Conservation (phyloP, 1,140 invertebrate species). For the Drosophila lacertosa region DNA sequence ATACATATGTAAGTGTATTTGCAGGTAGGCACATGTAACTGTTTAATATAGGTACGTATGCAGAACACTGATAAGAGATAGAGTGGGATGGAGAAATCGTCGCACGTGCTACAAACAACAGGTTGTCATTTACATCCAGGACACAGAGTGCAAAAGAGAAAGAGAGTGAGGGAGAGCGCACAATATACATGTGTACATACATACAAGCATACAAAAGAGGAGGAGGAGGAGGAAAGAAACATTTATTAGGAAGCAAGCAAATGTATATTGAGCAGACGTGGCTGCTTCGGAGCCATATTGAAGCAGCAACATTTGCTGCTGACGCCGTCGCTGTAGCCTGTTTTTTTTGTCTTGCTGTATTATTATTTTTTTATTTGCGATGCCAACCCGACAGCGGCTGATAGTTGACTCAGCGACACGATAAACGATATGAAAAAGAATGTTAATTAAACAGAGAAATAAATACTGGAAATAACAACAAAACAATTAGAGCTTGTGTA, state of each 20-base stretch:
- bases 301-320: conserved; percentile 55
- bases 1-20: conserved; percentile 1
- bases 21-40: neutral
- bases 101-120: conserved; percentile 37
- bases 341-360: no score
- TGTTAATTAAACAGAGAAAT: conserved; percentile 74
- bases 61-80: conserved; percentile 1
- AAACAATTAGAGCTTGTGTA: conserved; percentile 63
- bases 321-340: conserved; percentile 40
- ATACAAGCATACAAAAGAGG: no score
- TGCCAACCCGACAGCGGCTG: conserved; percentile 51
- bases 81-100: neutral
- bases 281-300: conserved; percentile 74
- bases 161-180: neutral
- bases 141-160: conserved; percentile 5
- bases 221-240: conserved; percentile 1
- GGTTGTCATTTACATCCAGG: conserved; percentile 27
- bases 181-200: neutral
- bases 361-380: conserved; percentile 48
- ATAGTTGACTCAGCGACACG: conserved; percentile 46
- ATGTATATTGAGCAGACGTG: conserved; percentile 54
- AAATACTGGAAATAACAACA: conserved; percentile 47
- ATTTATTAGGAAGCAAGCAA: conserved; percentile 17
- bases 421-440: conserved; percentile 67
- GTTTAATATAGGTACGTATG: neutral